phyloP scores from a whole-genome alignment of 2,888 invertebrate genomes.

The Pachycephus smyrnensis region DNA sequence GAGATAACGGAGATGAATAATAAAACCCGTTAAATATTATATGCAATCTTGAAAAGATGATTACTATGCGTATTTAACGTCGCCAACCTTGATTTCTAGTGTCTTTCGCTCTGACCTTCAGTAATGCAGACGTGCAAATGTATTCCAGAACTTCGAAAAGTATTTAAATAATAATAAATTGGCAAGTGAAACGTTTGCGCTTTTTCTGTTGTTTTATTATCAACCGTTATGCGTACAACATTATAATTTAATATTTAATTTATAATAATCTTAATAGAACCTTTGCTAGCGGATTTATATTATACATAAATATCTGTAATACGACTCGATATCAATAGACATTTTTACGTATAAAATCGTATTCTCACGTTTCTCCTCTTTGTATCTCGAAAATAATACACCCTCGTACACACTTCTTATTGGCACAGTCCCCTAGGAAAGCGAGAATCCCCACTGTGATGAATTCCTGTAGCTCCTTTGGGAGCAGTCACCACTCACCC shows the following conservation, averaged over 20 bases:
- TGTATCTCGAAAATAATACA: conserved; percentile 22
- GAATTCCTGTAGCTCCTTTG: too few species aligned
- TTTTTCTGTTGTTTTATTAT: conserved; percentile 40
- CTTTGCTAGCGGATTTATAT: conserved; percentile 34
- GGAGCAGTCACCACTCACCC: too few species aligned
- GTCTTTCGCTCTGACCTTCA: too few species aligned
- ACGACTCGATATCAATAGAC: conserved; percentile 16
- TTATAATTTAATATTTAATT: conserved; percentile 30
- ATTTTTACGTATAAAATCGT: conserved; percentile 37
- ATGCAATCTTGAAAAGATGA: background rate
- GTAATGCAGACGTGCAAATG: too few species aligned
- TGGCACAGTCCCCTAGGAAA: conserved; percentile 10
- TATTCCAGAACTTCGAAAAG: too few species aligned
- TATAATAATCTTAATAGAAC: conserved; percentile 19
- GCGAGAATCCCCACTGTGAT: background rate
- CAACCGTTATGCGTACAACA: conserved; percentile 40
- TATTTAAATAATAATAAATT: too few species aligned
- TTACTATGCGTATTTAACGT: conserved; percentile 7
- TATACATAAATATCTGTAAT: conserved; percentile 26
- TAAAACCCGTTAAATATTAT: background rate
- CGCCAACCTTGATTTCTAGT: conserved; percentile 37
- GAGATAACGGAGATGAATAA: background rate
- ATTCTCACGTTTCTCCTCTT: conserved; percentile 1
- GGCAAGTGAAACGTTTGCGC: too few species aligned
- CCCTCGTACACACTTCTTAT: background rate